phyloP scores from a whole-genome alignment of 37 sponge, comb jelly and placozoan genomes.

The Oopsacas minuta region DNA sequence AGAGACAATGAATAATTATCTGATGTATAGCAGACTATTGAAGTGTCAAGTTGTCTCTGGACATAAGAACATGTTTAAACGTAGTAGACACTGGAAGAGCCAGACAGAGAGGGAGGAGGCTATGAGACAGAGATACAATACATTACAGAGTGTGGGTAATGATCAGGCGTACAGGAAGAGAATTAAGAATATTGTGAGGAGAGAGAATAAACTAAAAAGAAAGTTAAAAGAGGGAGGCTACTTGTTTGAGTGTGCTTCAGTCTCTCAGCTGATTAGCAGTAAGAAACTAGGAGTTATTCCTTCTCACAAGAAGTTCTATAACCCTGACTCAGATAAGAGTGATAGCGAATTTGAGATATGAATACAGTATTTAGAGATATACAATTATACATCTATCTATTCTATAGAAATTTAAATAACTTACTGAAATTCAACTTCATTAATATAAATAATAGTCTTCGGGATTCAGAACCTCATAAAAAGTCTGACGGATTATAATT shows the following conservation, averaged over 20 bases:
- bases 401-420: no score
- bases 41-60: conserved; percentile 43
- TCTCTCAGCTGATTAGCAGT: background rate
- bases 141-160: background rate
- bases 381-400: no score
- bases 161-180: background rate
- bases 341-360: background rate
- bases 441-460: no score
- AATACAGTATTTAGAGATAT: no score
- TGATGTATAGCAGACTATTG: conserved; percentile 78
- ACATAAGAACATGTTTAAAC: background rate
- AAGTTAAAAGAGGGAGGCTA: background rate
- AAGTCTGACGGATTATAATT: no score
- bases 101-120: background rate
- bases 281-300: background rate
- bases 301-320: conserved; percentile 13
- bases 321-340: background rate
- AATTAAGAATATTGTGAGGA: background rate
- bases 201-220: background rate
- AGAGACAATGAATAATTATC: conserved; percentile 90
- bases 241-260: background rate
- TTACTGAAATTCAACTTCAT: no score
- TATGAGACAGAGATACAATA: background rate
- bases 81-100: background rate
- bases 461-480: no score